phyloP scores from a whole-genome alignment of 2,888 invertebrate genomes.

The Ariolimax columbianus region DNA sequence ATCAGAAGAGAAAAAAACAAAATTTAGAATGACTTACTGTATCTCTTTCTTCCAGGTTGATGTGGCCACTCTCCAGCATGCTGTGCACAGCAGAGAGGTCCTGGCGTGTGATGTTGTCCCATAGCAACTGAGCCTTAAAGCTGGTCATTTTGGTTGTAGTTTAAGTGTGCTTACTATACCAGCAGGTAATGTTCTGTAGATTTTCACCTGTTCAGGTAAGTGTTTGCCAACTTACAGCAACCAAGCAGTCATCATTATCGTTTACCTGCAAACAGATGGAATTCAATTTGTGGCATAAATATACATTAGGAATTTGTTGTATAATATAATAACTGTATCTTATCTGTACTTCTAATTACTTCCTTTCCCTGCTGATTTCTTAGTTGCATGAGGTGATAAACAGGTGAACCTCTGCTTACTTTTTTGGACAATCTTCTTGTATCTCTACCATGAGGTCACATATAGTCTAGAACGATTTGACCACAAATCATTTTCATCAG shows the following conservation, averaged over 20 bases:
- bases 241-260: neutral
- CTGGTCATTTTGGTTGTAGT: conserved; percentile 62
- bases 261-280: neutral
- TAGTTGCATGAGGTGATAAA: too few relatives aligned
- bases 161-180: neutral
- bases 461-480: too few relatives aligned
- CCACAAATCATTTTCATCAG: too few relatives aligned
- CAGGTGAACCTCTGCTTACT: too few relatives aligned
- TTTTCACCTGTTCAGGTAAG: neutral
- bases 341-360: too few relatives aligned
- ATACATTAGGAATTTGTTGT: too few relatives aligned
- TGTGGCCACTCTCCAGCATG: conserved; percentile 90
- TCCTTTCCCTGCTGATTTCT: too few relatives aligned
- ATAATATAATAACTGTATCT: too few relatives aligned
- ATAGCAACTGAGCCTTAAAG: conserved; percentile 71
- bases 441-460: too few relatives aligned
- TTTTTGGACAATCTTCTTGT: too few relatives aligned
- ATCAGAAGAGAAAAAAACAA: too few relatives aligned
- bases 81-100: conserved; percentile 89
- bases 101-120: conserved; percentile 71
- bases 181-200: neutral
- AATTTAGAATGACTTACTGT: conserved; percentile 84
- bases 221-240: neutral
- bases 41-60: conserved; percentile 91
- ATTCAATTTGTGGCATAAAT: neutral